Evolutionary conservation across 1,140 invertebrate species (phyloP).

Genomic region (Zophobas morio): DNA sequence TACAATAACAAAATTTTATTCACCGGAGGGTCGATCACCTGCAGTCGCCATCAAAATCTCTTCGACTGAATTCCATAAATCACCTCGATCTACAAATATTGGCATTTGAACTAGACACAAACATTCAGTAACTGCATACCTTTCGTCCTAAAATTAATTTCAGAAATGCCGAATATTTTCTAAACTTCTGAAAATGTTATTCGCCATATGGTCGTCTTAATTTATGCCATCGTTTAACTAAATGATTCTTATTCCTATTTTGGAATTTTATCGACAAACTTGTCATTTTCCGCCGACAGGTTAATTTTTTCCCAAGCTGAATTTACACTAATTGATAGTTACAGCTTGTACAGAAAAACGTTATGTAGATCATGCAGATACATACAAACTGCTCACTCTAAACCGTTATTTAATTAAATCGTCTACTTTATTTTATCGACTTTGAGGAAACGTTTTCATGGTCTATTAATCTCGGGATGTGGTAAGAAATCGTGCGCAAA

Average conservation of each 20-base stretch:
- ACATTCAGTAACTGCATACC: neutral
- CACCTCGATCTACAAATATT: neutral
- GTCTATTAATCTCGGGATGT: conserved; percentile 48
- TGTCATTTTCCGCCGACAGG: no score
- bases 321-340: no score
- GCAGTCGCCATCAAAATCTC: neutral
- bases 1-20: conserved; percentile 22
- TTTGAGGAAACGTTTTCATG: conserved; percentile 49
- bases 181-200: no score
- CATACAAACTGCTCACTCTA: neutral
- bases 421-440: neutral
- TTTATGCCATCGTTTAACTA: no score
- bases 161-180: no score
- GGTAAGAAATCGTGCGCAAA: conserved; percentile 38
- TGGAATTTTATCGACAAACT: no score
- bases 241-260: no score
- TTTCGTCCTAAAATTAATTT: neutral
- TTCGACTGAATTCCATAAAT: neutral
- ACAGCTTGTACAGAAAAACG: no score
- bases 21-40: conserved; percentile 17
- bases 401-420: conserved; percentile 38
- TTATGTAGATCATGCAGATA: neutral
- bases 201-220: no score
- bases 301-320: no score
- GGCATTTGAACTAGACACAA: neutral